Base-by-base conservation (phyloP, 1,140 invertebrate genomes). In the Drosophila obscura region DNA sequence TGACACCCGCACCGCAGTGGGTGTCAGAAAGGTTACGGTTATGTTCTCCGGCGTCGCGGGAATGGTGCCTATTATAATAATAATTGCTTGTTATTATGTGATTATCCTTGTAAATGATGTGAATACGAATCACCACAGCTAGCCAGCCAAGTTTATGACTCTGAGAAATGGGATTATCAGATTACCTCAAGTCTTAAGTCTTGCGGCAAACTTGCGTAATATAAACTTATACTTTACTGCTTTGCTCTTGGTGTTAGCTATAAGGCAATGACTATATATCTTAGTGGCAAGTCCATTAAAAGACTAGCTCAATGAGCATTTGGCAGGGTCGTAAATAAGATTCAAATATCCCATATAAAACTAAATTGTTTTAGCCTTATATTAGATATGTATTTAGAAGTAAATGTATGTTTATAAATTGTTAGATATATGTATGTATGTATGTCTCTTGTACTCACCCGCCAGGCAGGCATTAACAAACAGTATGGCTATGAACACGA, bases 1-100 rank as follows among this genome's bases (percentile, higher is more conserved):
- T 51, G 96, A 96, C 1, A 97, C 95, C 63, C 95, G 94, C 46
- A 97, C 96, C 9, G 96, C 95, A 53, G 95, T 96, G 7, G 96
- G 96, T 91, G 95, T 96, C 50, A 97, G 93, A 90, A 97, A 97
- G 83, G 96, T 96, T 57, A 97, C 95, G 43, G 96, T 97, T 92
- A 97, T 96, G 90, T 97, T 97, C 92, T 96, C 96, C 39, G 96
- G 96, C 80, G 95, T 94, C 89, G 94, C 94, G 79, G 94, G 94
- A 92, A 96, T 95, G 79, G 96, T 96, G 92, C 96, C 96, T 96
- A 93, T 0, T 93, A 64, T 59, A 43, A 66, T 22, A 35, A 75
- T 75, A 66, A 75, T 75, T 75, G 60, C 67, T 72, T 65, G 71
- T 75, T 75, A 75, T 69, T 69, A 69, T 69, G 64, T 44, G 24